Conservation (phyloP, 2,888 invertebrate genomes). For the Ophion ventricosus region DNA sequence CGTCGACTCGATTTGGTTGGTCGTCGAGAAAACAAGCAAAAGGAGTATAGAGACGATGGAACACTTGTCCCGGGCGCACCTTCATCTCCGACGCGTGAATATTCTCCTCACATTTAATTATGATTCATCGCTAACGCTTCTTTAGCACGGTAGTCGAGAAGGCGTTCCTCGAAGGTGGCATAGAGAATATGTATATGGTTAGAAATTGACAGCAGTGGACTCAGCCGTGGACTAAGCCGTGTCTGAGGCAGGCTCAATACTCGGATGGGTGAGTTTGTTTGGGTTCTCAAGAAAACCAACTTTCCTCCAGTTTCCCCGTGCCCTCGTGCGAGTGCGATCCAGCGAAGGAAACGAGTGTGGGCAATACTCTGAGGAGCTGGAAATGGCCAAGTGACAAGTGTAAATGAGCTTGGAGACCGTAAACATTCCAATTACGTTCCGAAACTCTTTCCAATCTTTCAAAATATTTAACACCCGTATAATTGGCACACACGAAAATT, state of each 20-base stretch:
- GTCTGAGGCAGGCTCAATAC: neutral
- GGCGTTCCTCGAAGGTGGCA: conserved; percentile 7
- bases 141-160: conserved; percentile 36
- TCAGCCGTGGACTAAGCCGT: neutral
- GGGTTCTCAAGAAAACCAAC: neutral
- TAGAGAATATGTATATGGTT: neutral
- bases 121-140: conserved; percentile 71
- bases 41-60: conserved; percentile 39
- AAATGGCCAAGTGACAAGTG: too few species aligned
- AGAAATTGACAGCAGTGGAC: neutral
- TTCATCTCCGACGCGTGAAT: conserved; percentile 69
- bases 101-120: conserved; percentile 71
- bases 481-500: neutral
- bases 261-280: neutral
- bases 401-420: neutral
- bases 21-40: conserved; percentile 39
- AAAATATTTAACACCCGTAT: neutral
- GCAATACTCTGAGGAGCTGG: too few species aligned
- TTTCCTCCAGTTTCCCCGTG: neutral
- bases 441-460: neutral
- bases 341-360: neutral
- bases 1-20: conserved; percentile 70
- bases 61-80: conserved; percentile 67
- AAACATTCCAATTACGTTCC: neutral
- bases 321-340: neutral